Evolutionary conservation across 2,113 vertebrate genomes (phyloP).

Genomic region (Cyphomyrus discorhynchus): DNA sequence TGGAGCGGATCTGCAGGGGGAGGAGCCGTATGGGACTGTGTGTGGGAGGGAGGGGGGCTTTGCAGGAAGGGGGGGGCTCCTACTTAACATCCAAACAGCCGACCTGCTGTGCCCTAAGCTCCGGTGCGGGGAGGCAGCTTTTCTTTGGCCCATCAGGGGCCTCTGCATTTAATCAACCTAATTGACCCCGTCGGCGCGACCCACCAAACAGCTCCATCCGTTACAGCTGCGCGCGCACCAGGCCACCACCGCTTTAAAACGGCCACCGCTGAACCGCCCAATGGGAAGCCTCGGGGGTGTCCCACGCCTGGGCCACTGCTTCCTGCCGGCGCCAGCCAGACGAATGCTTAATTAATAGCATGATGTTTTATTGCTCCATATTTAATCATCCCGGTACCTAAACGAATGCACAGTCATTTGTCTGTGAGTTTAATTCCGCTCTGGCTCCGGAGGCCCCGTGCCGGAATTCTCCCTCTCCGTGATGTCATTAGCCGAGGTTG

Average conservation of each 20-base stretch:
- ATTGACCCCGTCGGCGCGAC: not conserved
- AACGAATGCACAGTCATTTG: not conserved
- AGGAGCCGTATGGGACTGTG: not conserved
- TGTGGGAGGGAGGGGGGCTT: not conserved
- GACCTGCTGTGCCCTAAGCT: conserved; percentile 1
- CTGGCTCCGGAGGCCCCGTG: not conserved
- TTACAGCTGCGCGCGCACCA: not conserved
- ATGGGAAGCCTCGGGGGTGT: not conserved
- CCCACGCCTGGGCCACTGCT: not conserved
- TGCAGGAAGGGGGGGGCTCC: not conserved
- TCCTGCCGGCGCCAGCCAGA: not conserved
- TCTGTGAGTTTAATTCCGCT: not conserved
- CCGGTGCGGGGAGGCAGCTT: not conserved
- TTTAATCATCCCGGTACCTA: conserved; percentile 3
- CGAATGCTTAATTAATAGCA: not conserved
- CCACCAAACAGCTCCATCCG: not conserved
- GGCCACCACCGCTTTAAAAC: too few species aligned
- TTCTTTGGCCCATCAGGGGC: not conserved
- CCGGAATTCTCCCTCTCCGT: not conserved
- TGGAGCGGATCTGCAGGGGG: conserved; percentile 4
- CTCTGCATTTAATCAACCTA: not conserved
- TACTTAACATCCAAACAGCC: conserved; percentile 13
- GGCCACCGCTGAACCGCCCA: not conserved
- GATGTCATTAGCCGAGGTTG: not conserved
- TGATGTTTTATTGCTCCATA: not conserved